Conservation (phyloP, 2,113 vertebrate genomes). For the Ammospiza caudacuta region DNA sequence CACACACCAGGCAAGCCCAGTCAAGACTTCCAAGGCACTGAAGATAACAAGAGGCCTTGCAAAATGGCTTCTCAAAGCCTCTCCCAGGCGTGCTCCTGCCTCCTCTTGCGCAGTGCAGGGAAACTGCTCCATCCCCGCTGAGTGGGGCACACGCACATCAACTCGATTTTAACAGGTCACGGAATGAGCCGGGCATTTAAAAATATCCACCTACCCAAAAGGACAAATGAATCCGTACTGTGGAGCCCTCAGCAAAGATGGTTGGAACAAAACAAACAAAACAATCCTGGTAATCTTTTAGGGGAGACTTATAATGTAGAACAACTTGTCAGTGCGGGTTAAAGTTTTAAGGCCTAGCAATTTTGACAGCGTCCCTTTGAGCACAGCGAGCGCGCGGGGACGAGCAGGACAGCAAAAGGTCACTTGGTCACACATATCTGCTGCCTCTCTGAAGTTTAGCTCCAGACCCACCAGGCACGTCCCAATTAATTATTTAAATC, state of each 20-base stretch:
- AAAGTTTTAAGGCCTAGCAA: slow-evolving; percentile 68
- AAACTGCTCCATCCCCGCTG: background rate
- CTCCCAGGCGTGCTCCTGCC: background rate
- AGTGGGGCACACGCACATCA: slow-evolving; percentile 10
- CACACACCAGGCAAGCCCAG: background rate
- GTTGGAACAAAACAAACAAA: slow-evolving; percentile 52
- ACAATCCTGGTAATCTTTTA: slow-evolving; percentile 47
- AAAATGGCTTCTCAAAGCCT: background rate
- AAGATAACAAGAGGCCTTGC: background rate
- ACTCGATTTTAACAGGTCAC: slow-evolving; percentile 37
- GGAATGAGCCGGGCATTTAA: slow-evolving; percentile 38
- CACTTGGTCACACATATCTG: slow-evolving; percentile 49
- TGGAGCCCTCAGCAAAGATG: slow-evolving; percentile 62
- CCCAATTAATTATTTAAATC: slow-evolving; percentile 69
- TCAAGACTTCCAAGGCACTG: background rate
- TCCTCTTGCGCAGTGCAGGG: background rate
- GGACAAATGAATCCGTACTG: background rate
- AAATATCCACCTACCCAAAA: slow-evolving; percentile 51
- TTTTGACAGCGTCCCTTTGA: slow-evolving; percentile 67
- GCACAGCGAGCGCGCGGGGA: slow-evolving; percentile 53
- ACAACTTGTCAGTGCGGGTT: slow-evolving; percentile 64
- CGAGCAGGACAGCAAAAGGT: slow-evolving; percentile 59
- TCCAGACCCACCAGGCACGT: slow-evolving; percentile 44
- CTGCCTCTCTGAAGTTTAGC: slow-evolving; percentile 51
- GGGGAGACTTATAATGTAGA: slow-evolving; percentile 57